A percentile compares a stretch with the other conserved stretches of the same genome.
These are phyloP conservation scores for Cheracebus regulus DNA, from an alignment of 2,797 vertebrate genomes.

Conservation along the genomic window DNA sequence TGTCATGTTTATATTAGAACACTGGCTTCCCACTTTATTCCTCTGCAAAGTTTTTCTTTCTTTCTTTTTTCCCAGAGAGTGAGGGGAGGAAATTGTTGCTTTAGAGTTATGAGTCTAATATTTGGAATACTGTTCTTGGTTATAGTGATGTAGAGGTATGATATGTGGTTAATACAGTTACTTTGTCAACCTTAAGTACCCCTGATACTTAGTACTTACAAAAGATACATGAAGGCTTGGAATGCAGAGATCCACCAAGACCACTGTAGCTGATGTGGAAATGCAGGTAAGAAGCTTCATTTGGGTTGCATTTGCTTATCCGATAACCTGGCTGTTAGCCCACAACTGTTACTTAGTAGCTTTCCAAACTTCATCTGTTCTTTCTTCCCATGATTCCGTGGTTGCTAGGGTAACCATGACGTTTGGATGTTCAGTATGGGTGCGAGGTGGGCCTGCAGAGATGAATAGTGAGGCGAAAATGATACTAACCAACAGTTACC, in stretches of 20 bases:
- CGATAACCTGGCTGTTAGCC: slow-evolving; percentile 23
- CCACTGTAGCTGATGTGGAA: not conserved
- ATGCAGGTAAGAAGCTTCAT: not conserved
- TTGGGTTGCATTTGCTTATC: not conserved
- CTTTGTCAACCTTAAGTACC: not conserved
- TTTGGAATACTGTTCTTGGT: not conserved
- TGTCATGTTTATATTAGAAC: slow-evolving; percentile 56
- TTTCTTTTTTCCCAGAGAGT: not conserved
- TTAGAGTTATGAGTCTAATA: not conserved
- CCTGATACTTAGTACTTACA: not conserved
- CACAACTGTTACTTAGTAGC: not conserved
- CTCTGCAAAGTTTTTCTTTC: not conserved
- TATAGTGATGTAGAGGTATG: not conserved
- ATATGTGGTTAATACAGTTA: not conserved
- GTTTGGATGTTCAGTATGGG: not conserved
- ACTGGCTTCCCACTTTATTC: slow-evolving; percentile 8
- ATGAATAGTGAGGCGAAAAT: not conserved
- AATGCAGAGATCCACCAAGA: not conserved
- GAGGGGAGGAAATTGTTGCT: not conserved
- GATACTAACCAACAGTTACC: not conserved
- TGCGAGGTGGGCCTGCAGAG: not conserved
- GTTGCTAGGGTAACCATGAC: not conserved
- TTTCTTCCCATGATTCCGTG: slow-evolving; percentile 43
- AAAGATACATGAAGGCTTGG: not conserved
- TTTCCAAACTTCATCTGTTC: slow-evolving; percentile 25